Evolutionary conservation across 2,888 invertebrate species (phyloP).

Genomic region (Matsumyia berberina): DNA sequence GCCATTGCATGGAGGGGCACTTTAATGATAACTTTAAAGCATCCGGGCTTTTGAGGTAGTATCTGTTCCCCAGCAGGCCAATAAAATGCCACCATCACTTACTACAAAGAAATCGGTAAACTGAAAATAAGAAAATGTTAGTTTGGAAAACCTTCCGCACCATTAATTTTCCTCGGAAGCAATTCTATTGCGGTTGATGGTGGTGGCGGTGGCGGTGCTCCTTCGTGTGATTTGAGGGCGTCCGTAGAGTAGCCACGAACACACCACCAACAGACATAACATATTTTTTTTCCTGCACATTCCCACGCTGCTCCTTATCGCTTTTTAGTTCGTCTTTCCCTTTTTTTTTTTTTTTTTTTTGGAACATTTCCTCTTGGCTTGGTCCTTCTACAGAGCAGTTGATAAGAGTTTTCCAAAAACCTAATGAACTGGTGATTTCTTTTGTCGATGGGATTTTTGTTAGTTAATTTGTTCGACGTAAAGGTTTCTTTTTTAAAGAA

Average conservation of each 20-base stretch:
- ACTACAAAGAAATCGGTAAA: constrained; percentile 54
- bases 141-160: constrained; percentile 72
- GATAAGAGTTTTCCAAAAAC: constrained; percentile 67
- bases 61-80: constrained; percentile 60
- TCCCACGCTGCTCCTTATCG: constrained; percentile 42
- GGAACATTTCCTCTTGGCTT: constrained; percentile 54
- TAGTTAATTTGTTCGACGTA: constrained; percentile 65
- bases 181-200: constrained; percentile 64
- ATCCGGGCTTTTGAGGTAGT: constrained; percentile 42
- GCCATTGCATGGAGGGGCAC: constrained; percentile 41
- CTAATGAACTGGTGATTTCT: constrained; percentile 74
- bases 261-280: constrained; percentile 51
- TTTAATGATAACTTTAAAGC: constrained; percentile 57
- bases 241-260: constrained; percentile 33
- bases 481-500: constrained; percentile 8
- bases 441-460: constrained; percentile 67
- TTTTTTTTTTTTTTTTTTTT: constrained; percentile 33
- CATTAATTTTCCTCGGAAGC: constrained; percentile 69
- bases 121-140: constrained; percentile 73
- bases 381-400: constrained; percentile 45
- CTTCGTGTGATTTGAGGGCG: constrained; percentile 36
- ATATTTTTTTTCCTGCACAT: constrained; percentile 62
- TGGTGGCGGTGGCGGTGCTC: constrained; percentile 14
- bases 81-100: constrained; percentile 50
- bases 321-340: constrained; percentile 20